Base-by-base conservation (phyloP, 2,113 vertebrate genomes). In the Procapra przewalskii region DNA sequence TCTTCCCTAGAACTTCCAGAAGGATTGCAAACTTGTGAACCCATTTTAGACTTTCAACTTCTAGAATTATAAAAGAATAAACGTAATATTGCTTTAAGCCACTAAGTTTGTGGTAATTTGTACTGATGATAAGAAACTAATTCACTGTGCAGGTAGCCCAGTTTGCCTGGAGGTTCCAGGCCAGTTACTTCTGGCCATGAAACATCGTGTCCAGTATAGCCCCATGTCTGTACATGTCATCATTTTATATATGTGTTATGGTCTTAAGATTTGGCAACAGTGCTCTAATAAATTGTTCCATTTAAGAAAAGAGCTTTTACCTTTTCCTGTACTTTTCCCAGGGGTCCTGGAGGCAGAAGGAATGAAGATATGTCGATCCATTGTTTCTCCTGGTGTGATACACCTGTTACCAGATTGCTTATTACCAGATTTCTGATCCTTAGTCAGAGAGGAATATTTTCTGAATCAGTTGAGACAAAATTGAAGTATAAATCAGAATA, bases 231-330 rank as follows among this genome's bases (percentile, higher is more conserved):
- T 50, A 79, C 33, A 40, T n/a, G 64, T 57, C 19, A 71, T 84
- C 60, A 64, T 81, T 80, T 80, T 67, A 43, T 81, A 5, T 67
- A 19, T 54, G 16, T 52, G 15, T 84, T 95, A 75, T 62, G 33
- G 45, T 90, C 45, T 75, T 50, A 81, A 81, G 8, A 71, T 92
- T 67, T 92, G 40, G 90, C 82, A 88, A 82, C 55, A 50, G 11
- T 87, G 48, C 64, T 80, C 54, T 67, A 54, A 9, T 57, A 87
- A 33, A 67, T 84, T 55, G 25, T 81, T 81, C 75, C 25, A 17
- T 81, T 87, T 92, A 40, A 96, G 89, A 40, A 87, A 80, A 36
- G 71, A 85, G 48, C 48, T 91, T 95, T 95, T 62, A 54, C 43
- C 27, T 36, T 92, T 12, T 40, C 67, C 43, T 52, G 3, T 48